Percentiles rank a stretch among this genome's conserved stretches.
phyloP scores from a whole-genome alignment of 2,113 vertebrate genomes.

The Lepus timidus region DNA sequence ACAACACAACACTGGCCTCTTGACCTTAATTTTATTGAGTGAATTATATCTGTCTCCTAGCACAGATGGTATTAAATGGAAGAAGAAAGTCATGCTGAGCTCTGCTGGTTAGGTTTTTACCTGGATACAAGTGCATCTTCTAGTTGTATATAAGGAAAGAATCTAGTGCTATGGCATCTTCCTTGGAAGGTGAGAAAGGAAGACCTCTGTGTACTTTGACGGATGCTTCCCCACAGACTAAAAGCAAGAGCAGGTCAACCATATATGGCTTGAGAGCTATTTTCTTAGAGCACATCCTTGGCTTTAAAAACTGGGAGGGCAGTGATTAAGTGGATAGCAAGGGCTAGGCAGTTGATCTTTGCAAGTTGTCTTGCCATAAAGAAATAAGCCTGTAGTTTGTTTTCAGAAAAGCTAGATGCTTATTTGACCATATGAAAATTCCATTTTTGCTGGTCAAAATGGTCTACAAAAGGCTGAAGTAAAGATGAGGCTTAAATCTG shows the following conservation, averaged over 20 bases:
- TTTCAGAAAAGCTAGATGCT: slow-evolving; percentile 9
- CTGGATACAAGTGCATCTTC: neutral
- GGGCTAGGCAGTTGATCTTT: neutral
- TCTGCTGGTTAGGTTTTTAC: neutral
- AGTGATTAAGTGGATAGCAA: neutral
- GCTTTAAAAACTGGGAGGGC: neutral
- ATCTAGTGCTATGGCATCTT: neutral
- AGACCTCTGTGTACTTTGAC: neutral
- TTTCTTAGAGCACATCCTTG: neutral
- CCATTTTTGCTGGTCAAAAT: neutral
- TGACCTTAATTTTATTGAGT: neutral
- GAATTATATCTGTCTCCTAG: neutral
- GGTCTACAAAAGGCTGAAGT: neutral
- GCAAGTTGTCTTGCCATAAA: neutral
- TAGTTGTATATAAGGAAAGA: neutral
- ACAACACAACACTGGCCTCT: too few relatives aligned
- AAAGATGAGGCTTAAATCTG: neutral
- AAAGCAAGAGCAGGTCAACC: neutral
- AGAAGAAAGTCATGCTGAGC: neutral
- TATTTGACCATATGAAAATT: neutral
- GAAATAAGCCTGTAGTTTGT: neutral
- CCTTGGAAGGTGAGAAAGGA: neutral
- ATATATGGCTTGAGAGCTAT: neutral
- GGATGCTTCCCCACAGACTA: neutral
- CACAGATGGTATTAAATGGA: neutral